Base-by-base conservation (phyloP, 2,888 invertebrate genomes). In the Drosophila helvetica region DNA sequence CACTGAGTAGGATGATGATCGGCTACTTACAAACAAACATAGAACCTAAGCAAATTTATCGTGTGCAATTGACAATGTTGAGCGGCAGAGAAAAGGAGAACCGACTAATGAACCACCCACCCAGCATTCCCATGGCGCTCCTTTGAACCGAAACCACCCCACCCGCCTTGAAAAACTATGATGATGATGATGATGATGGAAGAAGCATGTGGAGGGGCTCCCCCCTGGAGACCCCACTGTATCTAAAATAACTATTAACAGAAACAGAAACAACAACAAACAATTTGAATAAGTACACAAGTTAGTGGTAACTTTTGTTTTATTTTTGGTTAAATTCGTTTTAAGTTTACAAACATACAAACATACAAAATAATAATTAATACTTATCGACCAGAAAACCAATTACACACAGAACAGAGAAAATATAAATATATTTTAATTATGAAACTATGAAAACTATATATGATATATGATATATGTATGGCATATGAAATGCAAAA, bases 271-370 rank as follows among this genome's bases (percentile, higher is more conserved):
- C 75, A 74, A 33, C 66, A 78, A 75, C 50, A 80, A 73, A 75
- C 73, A 60, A 57, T 64, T 50, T 48, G 61, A 63, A 63, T 47
- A 72, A 70, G 61, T 30, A 86, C 86, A 79, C 86, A 86, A 79
- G 77, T 86, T 80, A 66, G 71, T 72, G 76, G 74, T 77, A 74
- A 68, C 55, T 75, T 75, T 74, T 74, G 80, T 82, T 81, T 85
- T 80, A 76, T 74, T 80, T 82, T 82, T 80, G 82, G 84, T 83
- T 86, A 87, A 79, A 87, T 79, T 84, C 75, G 74, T 86, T 79
- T 79, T 87, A 83, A 86, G 80, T 83, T 78, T 75, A 74, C 78
- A 79, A 79, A 78, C 66, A 76, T 65, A 67, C 70, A 52, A 75
- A 52, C 48, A 30, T 10, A 38, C 54, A 75, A 52, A 51, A 30